Base-by-base conservation (phyloP, 2,888 invertebrate species). In the Lepas anatifera region DNA sequence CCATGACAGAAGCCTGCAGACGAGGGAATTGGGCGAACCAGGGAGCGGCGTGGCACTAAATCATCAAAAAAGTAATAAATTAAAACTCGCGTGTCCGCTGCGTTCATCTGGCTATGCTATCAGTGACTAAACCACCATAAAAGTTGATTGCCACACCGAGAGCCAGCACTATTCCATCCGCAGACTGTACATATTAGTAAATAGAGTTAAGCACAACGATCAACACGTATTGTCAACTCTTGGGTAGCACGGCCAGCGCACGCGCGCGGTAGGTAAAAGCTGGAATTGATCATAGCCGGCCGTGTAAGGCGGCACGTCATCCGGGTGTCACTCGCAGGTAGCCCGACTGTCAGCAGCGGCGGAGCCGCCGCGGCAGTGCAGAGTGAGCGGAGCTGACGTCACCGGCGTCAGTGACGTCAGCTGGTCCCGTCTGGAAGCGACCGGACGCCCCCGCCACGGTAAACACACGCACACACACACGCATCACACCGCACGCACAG, bases 111-210 rank as follows among this genome's bases (percentile, higher is more conserved):
- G 10, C 22, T 58, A 58, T 16, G 7, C 58, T 58, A 58, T 35
- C 32, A 18, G 58, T 22, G 58, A 18, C 58, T 13, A 27, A 22
- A 18, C 32, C 58, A 58, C 58, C 58, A 35, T 58, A 58, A 58
- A 58, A 58, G 58, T 18, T 35, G 11, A 32, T 58, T 22, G 35
- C 58, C 41, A 4, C 58, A 58, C 58, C 7, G 48, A 58, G 22
- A 35, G 35, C 58, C 32, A 41, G 11, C 58, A 32, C 22, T 13
- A 35, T 22, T 32, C n/a, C n/a, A 58, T 16, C 58, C 52, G 22
- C 35, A 35, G 32, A 22, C 58, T 58, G 58, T 58, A 58, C 58
- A 58, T 58, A 58, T 58, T 58, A 58, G 58, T 58, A 58, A 35
- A 35, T 35, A 58, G 58, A 35, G n/a, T 29, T 58, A 58, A 58